Base-by-base conservation (phyloP, 2,113 vertebrate species). In the Hippoglossus stenolepis region DNA sequence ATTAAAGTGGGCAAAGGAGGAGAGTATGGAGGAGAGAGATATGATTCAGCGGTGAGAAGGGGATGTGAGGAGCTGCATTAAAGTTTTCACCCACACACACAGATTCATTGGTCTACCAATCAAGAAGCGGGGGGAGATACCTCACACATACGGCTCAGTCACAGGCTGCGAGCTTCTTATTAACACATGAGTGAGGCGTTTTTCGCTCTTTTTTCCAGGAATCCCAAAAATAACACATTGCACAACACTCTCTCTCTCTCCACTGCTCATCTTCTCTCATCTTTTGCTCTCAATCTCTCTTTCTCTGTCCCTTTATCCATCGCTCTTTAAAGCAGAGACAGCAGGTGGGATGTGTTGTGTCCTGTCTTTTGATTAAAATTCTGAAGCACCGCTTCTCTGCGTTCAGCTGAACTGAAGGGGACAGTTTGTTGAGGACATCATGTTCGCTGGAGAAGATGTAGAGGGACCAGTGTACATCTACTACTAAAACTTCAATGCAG, bases 191-290 rank as follows among this genome's bases (percentile, higher is more conserved):
- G 51, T 12, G 63, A 80, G 73, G 17, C 3, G 1, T 15, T 58
- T 79, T 80, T 49, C 1, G 0, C 4, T 5, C 38, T 59, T 40
- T 62, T 60, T 38, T n/a, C 11, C 21, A 45, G 54, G 58, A 65
- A 61, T 65, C 61, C 75, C 71, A 73, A 75, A 88, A 88, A 86
- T 81, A 82, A 69, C 65, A 68, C 66, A 70, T 74, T 86, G 64
- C 28, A 0, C 73, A 75, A 79, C 68, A 60, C 56, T 20, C 35
- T 61, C 28, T 75, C 28, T 75, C 71, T 31, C 31, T 31, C 28
- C 45, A 11, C 43, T n/a, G 18, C 73, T 83, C 5, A 2, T 24
- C 51, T 28, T 54, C 38, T 75, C 43, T 54, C 8, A 54, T 56
- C 76, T 73, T 49, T 49, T 38, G 2, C 59, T 60, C 20, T 49